Percentiles rank a stretch among this genome's conserved stretches.
Evolutionary conservation across 1,140 invertebrate genomes (phyloP).

Genomic region (Paralvinella palmiformis): DNA sequence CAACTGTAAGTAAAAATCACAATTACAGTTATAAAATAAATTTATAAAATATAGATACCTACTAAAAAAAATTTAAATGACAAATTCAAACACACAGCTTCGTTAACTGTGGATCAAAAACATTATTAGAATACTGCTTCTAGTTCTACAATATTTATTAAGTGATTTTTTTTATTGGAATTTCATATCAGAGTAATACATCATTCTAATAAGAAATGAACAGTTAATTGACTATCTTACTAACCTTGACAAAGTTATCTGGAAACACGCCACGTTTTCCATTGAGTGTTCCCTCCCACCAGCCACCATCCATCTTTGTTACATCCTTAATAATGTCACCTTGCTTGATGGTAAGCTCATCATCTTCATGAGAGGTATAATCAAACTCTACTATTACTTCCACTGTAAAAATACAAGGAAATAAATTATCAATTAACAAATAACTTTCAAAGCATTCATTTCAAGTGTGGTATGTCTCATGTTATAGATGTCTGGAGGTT

Average conservation of each 20-base stretch:
- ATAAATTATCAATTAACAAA: no score
- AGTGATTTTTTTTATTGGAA: not conserved
- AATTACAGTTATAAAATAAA: no score
- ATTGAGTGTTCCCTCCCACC: constrained; percentile 52
- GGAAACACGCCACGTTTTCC: constrained; percentile 52
- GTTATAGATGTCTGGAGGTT: no score
- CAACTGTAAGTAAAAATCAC: no score
- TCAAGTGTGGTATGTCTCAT: no score
- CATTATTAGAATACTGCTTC: no score
- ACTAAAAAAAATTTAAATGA: no score
- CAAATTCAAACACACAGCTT: no score
- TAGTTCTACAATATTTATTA: no score
- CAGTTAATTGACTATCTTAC: not conserved
- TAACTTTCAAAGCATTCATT: no score
- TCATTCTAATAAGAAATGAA: not conserved
- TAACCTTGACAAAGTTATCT: constrained; percentile 53
- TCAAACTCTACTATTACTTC: constrained; percentile 48
- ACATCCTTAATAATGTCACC: constrained; percentile 85
- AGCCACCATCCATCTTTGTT: constrained; percentile 56
- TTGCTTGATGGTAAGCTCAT: constrained; percentile 82
- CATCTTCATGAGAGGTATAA: constrained; percentile 47
- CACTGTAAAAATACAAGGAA: constrained; percentile 31
- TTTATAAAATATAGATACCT: no score
- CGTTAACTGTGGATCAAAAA: no score
- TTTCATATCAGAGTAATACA: not conserved